Evolutionary conservation across 2,888 invertebrate species (phyloP).

Genomic region (Cetonia aurata): DNA sequence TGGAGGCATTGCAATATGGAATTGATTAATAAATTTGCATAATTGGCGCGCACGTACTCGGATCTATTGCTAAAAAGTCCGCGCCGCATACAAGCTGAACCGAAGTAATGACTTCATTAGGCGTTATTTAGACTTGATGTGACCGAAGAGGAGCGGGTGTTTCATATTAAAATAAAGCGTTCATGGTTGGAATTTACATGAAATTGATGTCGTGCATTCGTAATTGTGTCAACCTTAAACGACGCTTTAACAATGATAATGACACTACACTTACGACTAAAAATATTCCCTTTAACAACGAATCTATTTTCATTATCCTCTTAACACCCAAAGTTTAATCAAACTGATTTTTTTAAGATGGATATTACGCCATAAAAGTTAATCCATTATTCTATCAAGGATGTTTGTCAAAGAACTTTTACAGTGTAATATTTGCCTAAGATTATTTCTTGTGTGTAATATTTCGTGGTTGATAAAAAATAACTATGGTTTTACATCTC

Average conservation of each 20-base stretch:
- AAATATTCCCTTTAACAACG: neutral
- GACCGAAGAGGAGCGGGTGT: slow-evolving; percentile 2
- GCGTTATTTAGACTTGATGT: slow-evolving; percentile 29
- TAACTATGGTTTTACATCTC: no score
- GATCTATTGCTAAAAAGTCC: slow-evolving; percentile 28
- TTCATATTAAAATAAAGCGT: slow-evolving; percentile 10
- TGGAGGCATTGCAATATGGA: slow-evolving; percentile 28
- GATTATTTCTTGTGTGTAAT: no score
- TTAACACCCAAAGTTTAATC: no score
- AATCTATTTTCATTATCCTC: neutral
- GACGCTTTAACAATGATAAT: neutral
- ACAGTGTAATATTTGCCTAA: no score
- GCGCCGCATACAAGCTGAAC: slow-evolving; percentile 1
- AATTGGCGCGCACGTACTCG: slow-evolving; percentile 29
- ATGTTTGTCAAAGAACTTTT: no score
- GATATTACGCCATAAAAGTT: no score
- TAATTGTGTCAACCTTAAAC: slow-evolving; percentile 27
- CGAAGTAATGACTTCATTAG: slow-evolving; percentile 35
- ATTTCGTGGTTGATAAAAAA: no score
- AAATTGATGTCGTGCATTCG: slow-evolving; percentile 9
- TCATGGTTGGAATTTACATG: slow-evolving; percentile 4
- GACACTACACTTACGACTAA: neutral
- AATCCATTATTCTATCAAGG: no score
- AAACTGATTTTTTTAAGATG: no score
- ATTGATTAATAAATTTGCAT: slow-evolving; percentile 40